Evolutionary conservation across 2,888 invertebrate genomes (phyloP).

Genomic region (Serripes groenlandicus): DNA sequence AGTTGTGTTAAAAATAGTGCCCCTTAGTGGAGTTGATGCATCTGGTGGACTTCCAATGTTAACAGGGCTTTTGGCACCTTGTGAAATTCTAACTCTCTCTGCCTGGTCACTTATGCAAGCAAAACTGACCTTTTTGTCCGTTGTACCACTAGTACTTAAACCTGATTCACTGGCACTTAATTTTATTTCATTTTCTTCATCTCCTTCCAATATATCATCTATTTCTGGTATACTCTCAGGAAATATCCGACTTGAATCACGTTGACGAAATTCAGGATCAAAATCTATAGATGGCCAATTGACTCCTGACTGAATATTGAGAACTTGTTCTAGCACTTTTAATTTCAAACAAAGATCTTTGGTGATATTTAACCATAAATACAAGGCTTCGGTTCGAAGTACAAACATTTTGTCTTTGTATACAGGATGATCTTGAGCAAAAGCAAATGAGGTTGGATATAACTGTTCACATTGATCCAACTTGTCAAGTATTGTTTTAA

Average conservation of each 20-base stretch:
- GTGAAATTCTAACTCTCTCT: neutral
- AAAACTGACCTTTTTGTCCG: slow-evolving; percentile 60
- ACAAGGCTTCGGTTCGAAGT: slow-evolving; percentile 92
- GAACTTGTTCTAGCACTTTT: slow-evolving; percentile 88
- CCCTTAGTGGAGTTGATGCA: slow-evolving; percentile 74
- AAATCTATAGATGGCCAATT: slow-evolving; percentile 85
- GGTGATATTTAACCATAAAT: slow-evolving; percentile 96
- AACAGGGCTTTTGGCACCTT: slow-evolving; percentile 69
- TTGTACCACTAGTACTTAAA: slow-evolving; percentile 22
- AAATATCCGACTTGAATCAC: slow-evolving; percentile 32
- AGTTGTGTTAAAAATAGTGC: slow-evolving; percentile 58
- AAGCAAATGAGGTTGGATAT: slow-evolving; percentile 94
- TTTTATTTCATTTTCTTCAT: slow-evolving; percentile 53
- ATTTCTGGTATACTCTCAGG: slow-evolving; percentile 76
- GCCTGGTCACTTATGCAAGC: slow-evolving; percentile 49
- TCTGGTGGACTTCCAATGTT: slow-evolving; percentile 66
- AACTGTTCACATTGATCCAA: slow-evolving; percentile 93
- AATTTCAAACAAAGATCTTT: slow-evolving; percentile 94
- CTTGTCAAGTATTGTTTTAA: slow-evolving; percentile 91
- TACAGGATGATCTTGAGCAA: slow-evolving; percentile 91
- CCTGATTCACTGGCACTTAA: slow-evolving; percentile 52
- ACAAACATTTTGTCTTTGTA: slow-evolving; percentile 90
- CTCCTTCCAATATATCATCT: slow-evolving; percentile 61
- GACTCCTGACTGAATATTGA: slow-evolving; percentile 81
- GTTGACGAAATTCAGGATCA: slow-evolving; percentile 54